These are phyloP conservation scores for Ichneumon xanthorius DNA, from an alignment of 2,888 invertebrate species.

Conservation along the genomic window DNA sequence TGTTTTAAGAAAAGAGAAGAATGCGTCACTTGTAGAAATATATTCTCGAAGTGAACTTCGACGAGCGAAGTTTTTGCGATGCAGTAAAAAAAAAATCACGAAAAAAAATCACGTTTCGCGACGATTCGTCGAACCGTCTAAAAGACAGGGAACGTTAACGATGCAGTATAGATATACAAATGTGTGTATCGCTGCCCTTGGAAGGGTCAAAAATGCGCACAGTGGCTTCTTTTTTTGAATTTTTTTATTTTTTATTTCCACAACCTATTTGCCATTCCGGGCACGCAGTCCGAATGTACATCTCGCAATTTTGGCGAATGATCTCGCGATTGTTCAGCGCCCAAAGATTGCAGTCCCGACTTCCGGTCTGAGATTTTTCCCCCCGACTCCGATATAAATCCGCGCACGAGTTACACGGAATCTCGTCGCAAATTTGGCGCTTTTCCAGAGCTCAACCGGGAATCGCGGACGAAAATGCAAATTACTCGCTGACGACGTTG, in stretches of 20 bases:
- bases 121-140: not conserved
- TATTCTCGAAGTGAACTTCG: no score
- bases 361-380: slow-evolving; percentile 8
- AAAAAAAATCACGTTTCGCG: not conserved
- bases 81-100: not conserved
- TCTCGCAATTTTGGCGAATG: slow-evolving; percentile 6
- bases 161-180: not conserved
- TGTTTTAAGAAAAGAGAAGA: no score
- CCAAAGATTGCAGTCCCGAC: slow-evolving; percentile 1
- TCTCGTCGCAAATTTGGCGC: slow-evolving; percentile 25
- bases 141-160: not conserved
- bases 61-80: no score
- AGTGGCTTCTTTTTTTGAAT: not conserved
- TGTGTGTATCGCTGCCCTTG: not conserved
- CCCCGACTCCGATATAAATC: not conserved
- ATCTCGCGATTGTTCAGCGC: not conserved
- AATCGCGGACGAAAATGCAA: slow-evolving; percentile 33
- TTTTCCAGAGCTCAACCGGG: slow-evolving; percentile 15
- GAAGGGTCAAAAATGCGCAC: slow-evolving; percentile 1
- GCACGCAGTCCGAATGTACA: not conserved
- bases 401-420: not conserved
- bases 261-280: not conserved
- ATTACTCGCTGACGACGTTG: slow-evolving; percentile 34
- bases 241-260: not conserved
- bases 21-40: no score